phyloP scores from a whole-genome alignment of 2,113 vertebrate genomes.

The Lampris megalopsis region DNA sequence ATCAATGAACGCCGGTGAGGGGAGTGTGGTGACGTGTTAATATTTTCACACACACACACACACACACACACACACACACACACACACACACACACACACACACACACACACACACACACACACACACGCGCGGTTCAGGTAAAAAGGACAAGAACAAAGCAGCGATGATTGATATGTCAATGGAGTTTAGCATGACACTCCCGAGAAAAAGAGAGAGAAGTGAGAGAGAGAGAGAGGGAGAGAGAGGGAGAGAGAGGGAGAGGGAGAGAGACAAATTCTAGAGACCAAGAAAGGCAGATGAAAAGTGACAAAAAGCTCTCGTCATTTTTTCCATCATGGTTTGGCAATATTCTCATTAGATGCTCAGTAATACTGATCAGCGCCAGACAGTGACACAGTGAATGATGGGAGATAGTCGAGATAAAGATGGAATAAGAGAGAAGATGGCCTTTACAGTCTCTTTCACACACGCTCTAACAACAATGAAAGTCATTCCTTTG shows the following conservation, averaged over 20 bases:
- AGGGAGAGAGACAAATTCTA: constrained; percentile 16
- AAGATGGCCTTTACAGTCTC: constrained; percentile 31
- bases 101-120: neutral
- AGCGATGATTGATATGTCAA: constrained; percentile 61
- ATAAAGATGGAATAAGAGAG: constrained; percentile 26
- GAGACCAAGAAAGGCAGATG: constrained; percentile 15
- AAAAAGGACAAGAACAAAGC: constrained; percentile 57
- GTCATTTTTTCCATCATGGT: neutral
- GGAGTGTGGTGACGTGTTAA: constrained; percentile 74
- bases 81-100: neutral
- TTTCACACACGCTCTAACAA: constrained; percentile 38
- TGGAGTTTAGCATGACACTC: constrained; percentile 51
- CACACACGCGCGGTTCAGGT: constrained; percentile 25
- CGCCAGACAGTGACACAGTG: too few species aligned
- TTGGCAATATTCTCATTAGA: neutral
- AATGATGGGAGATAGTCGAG: constrained; percentile 48
- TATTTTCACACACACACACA: constrained; percentile 66
- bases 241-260: constrained; percentile 6
- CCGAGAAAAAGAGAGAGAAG: constrained; percentile 13
- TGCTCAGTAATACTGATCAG: too few species aligned
- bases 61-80: neutral
- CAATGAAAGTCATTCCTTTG: constrained; percentile 41
- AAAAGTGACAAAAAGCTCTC: constrained; percentile 26
- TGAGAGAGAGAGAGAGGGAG: neutral
- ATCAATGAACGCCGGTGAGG: constrained; percentile 51